Evolutionary conservation across 2,888 invertebrate genomes (phyloP).

Genomic region (Listrodromus nycthemerus): DNA sequence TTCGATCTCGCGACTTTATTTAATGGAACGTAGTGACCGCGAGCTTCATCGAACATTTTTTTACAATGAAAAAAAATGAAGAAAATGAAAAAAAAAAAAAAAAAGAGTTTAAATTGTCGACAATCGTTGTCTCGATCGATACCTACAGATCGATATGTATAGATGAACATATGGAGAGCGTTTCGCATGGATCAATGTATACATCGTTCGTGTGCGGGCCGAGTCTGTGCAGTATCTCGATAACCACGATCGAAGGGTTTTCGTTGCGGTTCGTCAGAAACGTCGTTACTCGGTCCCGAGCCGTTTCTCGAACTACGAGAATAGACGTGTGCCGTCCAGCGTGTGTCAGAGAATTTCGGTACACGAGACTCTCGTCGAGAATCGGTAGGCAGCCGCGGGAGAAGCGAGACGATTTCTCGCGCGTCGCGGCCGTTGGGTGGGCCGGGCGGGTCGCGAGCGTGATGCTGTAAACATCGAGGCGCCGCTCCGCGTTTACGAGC

Average conservation of each 20-base stretch:
- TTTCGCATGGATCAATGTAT: no score
- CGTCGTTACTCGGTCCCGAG: constrained; percentile 19
- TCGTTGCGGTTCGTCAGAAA: constrained; percentile 55
- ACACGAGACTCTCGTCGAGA: constrained; percentile 38
- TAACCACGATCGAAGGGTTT: constrained; percentile 55
- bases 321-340: constrained; percentile 43
- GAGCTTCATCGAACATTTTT: background rate
- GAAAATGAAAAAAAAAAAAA: no score
- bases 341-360: constrained; percentile 1
- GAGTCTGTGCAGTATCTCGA: constrained; percentile 9
- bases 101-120: no score
- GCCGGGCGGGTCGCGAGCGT: constrained; percentile 76
- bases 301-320: constrained; percentile 39
- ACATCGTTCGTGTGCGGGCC: no score
- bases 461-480: constrained; percentile 85
- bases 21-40: background rate
- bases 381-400: constrained; percentile 38
- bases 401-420: constrained; percentile 41
- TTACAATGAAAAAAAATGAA: no score
- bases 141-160: no score
- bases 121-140: no score
- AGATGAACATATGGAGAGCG: no score
- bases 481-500: constrained; percentile 85
- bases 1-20: background rate
- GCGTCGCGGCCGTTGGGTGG: constrained; percentile 71